Conservation (phyloP, 2,113 vertebrate genomes). For the Pithys albifrons region DNA sequence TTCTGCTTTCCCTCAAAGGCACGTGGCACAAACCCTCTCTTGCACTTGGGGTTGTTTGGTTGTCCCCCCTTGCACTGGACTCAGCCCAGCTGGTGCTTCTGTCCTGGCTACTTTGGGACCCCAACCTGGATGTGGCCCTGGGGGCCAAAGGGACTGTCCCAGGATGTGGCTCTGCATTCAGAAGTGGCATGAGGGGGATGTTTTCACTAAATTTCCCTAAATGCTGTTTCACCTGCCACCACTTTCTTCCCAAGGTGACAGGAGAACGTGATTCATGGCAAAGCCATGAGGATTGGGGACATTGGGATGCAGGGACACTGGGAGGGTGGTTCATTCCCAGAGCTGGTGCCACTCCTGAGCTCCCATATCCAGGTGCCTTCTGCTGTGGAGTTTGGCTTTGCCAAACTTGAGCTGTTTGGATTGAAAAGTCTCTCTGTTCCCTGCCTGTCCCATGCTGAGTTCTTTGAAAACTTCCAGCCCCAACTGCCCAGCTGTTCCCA, state of each 20-base stretch:
- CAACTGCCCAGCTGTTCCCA: not conserved
- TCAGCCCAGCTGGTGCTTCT: not conserved
- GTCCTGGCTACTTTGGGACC: not conserved
- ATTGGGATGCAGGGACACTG: not conserved
- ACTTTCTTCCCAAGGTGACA: not conserved
- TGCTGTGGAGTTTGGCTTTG: not conserved
- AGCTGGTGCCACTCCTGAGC: not conserved
- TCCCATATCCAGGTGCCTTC: not conserved
- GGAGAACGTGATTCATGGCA: not conserved
- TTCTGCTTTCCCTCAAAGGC: not conserved
- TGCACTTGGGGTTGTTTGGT: too few relatives aligned
- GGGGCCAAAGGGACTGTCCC: not conserved
- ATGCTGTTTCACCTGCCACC: not conserved
- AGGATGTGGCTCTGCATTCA: rapidly evolving
- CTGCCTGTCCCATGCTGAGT: not conserved
- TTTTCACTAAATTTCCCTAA: not conserved
- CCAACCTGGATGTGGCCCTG: not conserved
- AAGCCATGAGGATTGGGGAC: not conserved
- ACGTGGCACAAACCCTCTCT: rapidly evolving
- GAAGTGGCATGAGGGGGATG: rapidly evolving
- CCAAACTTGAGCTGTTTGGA: not conserved
- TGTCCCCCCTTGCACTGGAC: not conserved
- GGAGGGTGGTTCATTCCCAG: not conserved
- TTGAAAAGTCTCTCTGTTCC: not conserved
- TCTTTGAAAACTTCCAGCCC: not conserved